Conservation (phyloP, 2,797 vertebrate species). For the Prionace glauca region DNA sequence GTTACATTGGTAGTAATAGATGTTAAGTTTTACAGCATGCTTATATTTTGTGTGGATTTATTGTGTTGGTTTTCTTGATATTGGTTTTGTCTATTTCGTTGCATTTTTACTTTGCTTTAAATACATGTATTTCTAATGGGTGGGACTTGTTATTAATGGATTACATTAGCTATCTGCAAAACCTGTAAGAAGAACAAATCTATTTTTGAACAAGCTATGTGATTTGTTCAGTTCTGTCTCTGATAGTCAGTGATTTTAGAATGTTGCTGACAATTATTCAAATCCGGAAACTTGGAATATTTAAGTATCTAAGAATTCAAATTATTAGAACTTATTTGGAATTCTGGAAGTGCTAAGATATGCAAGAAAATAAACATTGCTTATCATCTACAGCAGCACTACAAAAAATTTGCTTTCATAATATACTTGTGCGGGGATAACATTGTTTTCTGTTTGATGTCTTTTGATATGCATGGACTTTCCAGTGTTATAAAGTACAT, state of each 20-base stretch:
- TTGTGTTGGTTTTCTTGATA: not conserved
- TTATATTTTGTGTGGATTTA: not conserved
- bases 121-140: not conserved
- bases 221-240: not conserved
- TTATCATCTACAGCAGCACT: not conserved
- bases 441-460: not conserved
- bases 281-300: not conserved
- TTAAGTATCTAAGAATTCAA: not conserved
- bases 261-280: not conserved
- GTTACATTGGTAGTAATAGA: not conserved
- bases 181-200: not conserved
- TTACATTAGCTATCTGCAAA: not conserved
- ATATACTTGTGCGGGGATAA: not conserved
- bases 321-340: not conserved
- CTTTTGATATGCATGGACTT: not conserved
- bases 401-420: not conserved
- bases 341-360: not conserved
- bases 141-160: no score
- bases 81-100: not conserved
- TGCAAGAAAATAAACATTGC: not conserved
- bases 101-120: not conserved
- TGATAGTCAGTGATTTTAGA: not conserved
- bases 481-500: not conserved
- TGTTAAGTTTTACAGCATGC: not conserved
- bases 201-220: not conserved